A percentile compares a stretch with the other conserved stretches of the same genome.
These are phyloP conservation scores for Unio delphinus DNA, from an alignment of 2,888 invertebrate genomes.

Conservation along the genomic window DNA sequence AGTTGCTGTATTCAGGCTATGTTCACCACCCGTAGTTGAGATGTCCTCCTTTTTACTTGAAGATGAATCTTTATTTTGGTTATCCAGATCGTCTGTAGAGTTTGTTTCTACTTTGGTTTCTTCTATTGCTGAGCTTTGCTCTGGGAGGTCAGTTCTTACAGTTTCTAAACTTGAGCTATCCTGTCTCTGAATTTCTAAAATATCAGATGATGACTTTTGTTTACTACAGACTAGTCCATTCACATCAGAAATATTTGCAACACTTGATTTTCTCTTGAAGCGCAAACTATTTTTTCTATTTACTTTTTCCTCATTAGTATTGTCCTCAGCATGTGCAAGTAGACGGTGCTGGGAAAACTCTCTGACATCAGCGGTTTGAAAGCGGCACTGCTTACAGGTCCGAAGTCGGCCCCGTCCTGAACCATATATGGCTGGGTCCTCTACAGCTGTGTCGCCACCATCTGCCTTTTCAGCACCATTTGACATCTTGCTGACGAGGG, in stretches of 20 bases:
- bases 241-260: slow-evolving; percentile 8
- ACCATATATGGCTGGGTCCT: slow-evolving; percentile 7
- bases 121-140: slow-evolving; percentile 1
- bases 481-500: slow-evolving; percentile 23
- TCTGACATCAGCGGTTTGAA: slow-evolving; percentile 55
- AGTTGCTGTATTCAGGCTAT: slow-evolving; percentile 2
- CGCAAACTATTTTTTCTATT: slow-evolving; percentile 20
- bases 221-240: slow-evolving; percentile 16
- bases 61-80: background rate
- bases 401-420: slow-evolving; percentile 47
- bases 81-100: background rate
- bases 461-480: slow-evolving; percentile 26
- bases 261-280: slow-evolving; percentile 14
- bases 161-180: background rate
- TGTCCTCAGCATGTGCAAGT: slow-evolving; percentile 52
- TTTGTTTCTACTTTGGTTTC: background rate
- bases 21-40: slow-evolving; percentile 1
- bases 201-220: slow-evolving; percentile 2
- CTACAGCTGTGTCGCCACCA: slow-evolving; percentile 25
- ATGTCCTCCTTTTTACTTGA: background rate
- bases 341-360: slow-evolving; percentile 60
- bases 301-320: slow-evolving; percentile 20
- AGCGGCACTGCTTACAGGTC: slow-evolving; percentile 60
- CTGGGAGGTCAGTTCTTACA: background rate
- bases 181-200: slow-evolving; percentile 1